Base-by-base conservation (phyloP, 2,888 invertebrate genomes). In the Cheilosia impressa region DNA sequence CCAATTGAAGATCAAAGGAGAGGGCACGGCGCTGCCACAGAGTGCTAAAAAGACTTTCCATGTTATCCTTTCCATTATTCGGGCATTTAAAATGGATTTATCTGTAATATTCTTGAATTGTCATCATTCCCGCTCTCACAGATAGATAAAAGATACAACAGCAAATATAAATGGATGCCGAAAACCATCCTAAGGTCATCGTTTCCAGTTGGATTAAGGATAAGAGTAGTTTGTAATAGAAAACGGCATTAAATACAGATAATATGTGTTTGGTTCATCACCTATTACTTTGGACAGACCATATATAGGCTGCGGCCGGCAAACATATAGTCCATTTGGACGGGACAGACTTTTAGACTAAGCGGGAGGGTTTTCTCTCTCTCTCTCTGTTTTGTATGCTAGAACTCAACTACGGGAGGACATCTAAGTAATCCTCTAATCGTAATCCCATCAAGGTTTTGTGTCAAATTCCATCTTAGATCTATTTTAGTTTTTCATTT, bases 11-110 rank as follows among this genome's bases (percentile, higher is more conserved):
- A 24, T 50, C 57, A 47, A 34, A 62, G 10, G 41, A 52, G 47
- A 53, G 47, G 62, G 24, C 31, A 45, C 7, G 31, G 31, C 31
- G 31, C 22, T 19, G 38, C 58, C 55, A 52, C 53, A 76, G 58
- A 81, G 85, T 85, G 85, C 85, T 81, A 80, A 85, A 81, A 85
- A 76, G 85, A 77, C 85, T 81, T 85, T 85, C 38, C 85, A 62
- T 85, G 80, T 85, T 77, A 85, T 85, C 85, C 85, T 85, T 85
- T 81, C 76, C 77, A 76, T 85, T 85, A 85, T 85, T 77, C 76
- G 62, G 68, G 72, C 85, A 81, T 81, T 81, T 85, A 85, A 85
- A 85, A 80, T 77, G 85, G 81, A 85, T 85, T 85, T 81, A 81
- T 85, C 66, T 85, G 85, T 77, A 77, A 85, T 81, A 85, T 81